phyloP scores from a whole-genome alignment of 2,797 vertebrate species.

The Chromis chromis region DNA sequence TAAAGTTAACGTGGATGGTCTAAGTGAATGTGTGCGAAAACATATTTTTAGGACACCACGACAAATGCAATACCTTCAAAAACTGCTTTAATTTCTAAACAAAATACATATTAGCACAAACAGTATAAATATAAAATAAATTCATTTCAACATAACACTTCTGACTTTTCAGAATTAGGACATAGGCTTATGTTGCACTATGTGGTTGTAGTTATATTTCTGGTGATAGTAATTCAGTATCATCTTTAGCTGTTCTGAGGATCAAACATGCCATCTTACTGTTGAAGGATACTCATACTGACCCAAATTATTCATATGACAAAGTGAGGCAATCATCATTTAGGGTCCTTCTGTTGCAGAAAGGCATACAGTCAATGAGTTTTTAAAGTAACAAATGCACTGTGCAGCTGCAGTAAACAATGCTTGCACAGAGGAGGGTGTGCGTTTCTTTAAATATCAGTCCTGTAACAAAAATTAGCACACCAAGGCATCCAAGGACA shows the following conservation, averaged over 20 bases:
- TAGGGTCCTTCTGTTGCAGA: not conserved
- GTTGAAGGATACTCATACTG: not conserved
- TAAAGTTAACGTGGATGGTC: not conserved
- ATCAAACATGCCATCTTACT: not conserved
- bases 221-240: not conserved
- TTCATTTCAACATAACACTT: not conserved
- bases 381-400: not conserved
- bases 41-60: fast-evolving
- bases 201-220: constrained; percentile 9
- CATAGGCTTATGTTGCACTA: not conserved
- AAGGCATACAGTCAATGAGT: not conserved
- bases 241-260: not conserved
- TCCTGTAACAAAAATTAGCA: constrained; percentile 1
- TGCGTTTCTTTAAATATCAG: constrained; percentile 18
- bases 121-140: constrained; percentile 28
- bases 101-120: constrained; percentile 16
- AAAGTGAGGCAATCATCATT: not conserved
- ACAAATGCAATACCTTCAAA: constrained; percentile 12
- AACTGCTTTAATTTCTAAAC: constrained; percentile 30
- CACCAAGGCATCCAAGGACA: not conserved
- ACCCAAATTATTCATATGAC: not conserved
- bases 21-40: not conserved
- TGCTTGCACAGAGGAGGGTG: not conserved
- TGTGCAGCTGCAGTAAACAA: constrained; percentile 21
- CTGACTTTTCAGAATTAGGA: not conserved